Evolutionary conservation across 2,113 vertebrate species (phyloP), one percentile per base, ranked within the genome.

Genomic region (Ctenomys sociabilis): DNA sequence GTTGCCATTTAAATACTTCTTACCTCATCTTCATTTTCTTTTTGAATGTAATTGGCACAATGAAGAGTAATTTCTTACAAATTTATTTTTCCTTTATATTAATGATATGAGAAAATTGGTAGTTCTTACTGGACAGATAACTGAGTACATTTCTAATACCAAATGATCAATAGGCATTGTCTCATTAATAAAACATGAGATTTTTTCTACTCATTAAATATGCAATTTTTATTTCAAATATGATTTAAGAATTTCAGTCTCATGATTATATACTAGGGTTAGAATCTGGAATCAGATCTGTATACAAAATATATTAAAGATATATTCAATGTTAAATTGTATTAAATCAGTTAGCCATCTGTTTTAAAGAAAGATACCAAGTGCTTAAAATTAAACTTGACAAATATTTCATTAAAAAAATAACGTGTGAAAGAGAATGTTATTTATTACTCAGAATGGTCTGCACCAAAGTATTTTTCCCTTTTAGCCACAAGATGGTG

Each of bases 281-380:
- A n/a, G 80, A 88, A 89, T 95, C 59, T 81, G 96, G 78, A 95
- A 96, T 94, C 85, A 40, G 88, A 78, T 94, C 88, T 90, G 40
- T 85, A 93, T 81, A 95, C 68, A 96, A 75, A 96, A 92, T 88
- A 57, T 90, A 94, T 96, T 97, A 96, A 93, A 95, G 90, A 93
- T 85, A 95, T 70, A 96, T 95, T 95, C 66, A 64, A 5, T 72
- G 92, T 35, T 90, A 94, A 97, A 97, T 97, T 97, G 92, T 97
- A 96, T 97, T 97, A 98, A 97, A 81, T 96, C 93, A 96, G 88
- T 88, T 98, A 93, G 78, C 97, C 97, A 97, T 97, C 97, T 97
- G 95, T 95, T 95, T 95, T 92, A 94, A 72, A 95, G 61, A 96
- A 96, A 94, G 93, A 96, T 97, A 97, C 93, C 82, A 96, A 97